Evolutionary conservation across 92 coral and sea anemone genomes (phyloP).

Genomic region (Micromussa lordhowensis): DNA sequence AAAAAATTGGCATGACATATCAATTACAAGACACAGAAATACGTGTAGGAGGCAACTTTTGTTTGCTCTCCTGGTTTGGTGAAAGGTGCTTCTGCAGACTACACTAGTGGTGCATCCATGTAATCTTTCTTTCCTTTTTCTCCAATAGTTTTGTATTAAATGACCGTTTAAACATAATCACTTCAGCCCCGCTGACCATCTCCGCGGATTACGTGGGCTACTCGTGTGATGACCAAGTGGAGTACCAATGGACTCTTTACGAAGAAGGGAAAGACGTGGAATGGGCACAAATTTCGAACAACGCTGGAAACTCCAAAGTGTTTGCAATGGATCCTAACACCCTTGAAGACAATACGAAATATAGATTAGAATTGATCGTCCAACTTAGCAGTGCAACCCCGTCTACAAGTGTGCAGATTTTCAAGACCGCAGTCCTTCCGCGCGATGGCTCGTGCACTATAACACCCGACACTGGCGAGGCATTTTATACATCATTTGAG

Average conservation of each 20-base stretch:
- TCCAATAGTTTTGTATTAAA: slow-evolving; percentile 6
- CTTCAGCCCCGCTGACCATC: slow-evolving; percentile 37
- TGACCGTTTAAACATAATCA: slow-evolving; percentile 14
- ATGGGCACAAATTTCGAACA: neutral
- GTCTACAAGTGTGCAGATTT: slow-evolving; percentile 5
- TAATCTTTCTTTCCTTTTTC: neutral
- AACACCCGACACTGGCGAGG: slow-evolving; percentile 34
- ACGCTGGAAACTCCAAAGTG: neutral
- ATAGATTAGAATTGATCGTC: slow-evolving; percentile 3
- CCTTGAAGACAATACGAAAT: neutral
- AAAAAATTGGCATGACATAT: too few species aligned
- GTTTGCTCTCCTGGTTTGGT: too few species aligned
- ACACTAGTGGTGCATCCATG: neutral
- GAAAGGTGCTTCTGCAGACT: neutral
- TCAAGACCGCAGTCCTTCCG: slow-evolving; percentile 23
- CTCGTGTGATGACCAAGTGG: slow-evolving; percentile 14
- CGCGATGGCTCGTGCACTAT: slow-evolving; percentile 6
- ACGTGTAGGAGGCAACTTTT: too few species aligned
- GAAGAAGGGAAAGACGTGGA: neutral
- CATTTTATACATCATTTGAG: slow-evolving; percentile 24
- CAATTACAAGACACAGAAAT: too few species aligned
- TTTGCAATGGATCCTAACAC: slow-evolving; percentile 8
- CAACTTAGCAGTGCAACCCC: neutral
- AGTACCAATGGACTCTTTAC: slow-evolving; percentile 28
- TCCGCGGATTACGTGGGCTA: slow-evolving; percentile 27